A percentile compares a stretch with the other conserved stretches of the same genome.
Evolutionary conservation across 53 echinoderm and acorn worm genomes (phyloP).

Genomic region (Glandiceps talaboti): DNA sequence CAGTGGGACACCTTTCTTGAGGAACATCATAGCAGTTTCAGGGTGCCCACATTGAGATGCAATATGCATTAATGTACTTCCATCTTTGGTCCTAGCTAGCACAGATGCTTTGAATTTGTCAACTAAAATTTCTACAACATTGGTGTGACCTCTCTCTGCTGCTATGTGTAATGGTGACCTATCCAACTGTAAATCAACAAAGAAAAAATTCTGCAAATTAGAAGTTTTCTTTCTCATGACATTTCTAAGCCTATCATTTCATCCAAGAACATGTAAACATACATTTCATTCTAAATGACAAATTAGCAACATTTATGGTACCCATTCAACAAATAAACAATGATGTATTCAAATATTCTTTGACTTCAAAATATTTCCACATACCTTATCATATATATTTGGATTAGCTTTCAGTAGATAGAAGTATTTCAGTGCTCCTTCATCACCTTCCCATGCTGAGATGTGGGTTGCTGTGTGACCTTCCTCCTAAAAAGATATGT

Average conservation of each 20-base stretch:
- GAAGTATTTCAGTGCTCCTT: constrained; percentile 54
- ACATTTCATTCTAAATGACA: too few species aligned
- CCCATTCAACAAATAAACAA: neutral
- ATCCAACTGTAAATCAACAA: constrained; percentile 39
- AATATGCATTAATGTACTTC: constrained; percentile 92
- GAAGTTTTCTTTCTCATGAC: too few species aligned
- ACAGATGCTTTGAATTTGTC: constrained; percentile 96
- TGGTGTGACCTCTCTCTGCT: constrained; percentile 86
- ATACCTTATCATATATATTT: constrained; percentile 86
- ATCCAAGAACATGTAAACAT: neutral
- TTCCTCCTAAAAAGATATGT: constrained; percentile 79
- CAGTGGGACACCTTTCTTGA: constrained; percentile 96
- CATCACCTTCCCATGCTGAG: constrained; percentile 75
- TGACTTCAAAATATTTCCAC: too few species aligned
- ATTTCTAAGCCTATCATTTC: neutral
- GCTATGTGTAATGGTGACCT: constrained; percentile 92
- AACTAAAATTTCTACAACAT: constrained; percentile 68
- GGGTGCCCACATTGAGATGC: constrained; percentile 96
- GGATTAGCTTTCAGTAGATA: constrained; percentile 83
- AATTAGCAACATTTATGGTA: neutral
- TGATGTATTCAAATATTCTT: too few species aligned
- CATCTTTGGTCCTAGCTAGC: constrained; percentile 86
- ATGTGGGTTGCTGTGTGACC: constrained; percentile 88
- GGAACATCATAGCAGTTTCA: constrained; percentile 87
- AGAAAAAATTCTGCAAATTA: too few species aligned